Evolutionary conservation across 2,888 invertebrate genomes (phyloP), one percentile per base, ranked within the genome.

Genomic region (Euzophera pinguis): DNA sequence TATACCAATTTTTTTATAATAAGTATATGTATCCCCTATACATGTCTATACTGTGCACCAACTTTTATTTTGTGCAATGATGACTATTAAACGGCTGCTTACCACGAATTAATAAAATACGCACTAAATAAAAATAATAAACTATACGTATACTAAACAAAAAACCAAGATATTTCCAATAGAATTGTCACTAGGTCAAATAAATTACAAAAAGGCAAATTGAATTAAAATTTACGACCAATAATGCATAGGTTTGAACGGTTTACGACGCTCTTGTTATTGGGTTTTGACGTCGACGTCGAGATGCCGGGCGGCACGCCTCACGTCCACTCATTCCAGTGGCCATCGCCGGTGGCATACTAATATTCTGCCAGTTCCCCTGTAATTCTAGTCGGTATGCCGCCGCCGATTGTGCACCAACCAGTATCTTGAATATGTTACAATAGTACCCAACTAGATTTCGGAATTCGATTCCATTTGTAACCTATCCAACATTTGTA

Each of bases 271-370:
- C 29, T 16, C 22, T 10, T 45, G 29, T 45, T 45, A 13, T 75
- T 84, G 78, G 81, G 81, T 77, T 83, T 81, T 79, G 82, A 81
- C 74, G 78, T 76, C 72, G 77, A 72, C 69, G 64, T 72, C 66
- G 71, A 69, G 73, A 71, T 69, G 72, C 69, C 14, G 38, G 5
- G 14, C 38, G 22, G 32, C 37, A 38, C 71, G 67, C 78, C 75
- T 84, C 84, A 85, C 85, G 82, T 84, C 82, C 76, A 71, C 78
- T 86, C 86, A 89, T 88, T 87, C 86, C 88, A 78, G 76, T 71
- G 79, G 82, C 73, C 78, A 73, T 78, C 81, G 79, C 73, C 71
- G 69, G 60, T 70, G 73, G 89, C 87, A 89, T 89, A 87, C 87
- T 88, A 88, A 89, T 88, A 83, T 73, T 79, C 71, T 71, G 75